Percentiles rank a stretch among this genome's conserved stretches.
These are phyloP conservation scores for Chondrosia reniformis DNA, from an alignment of 37 sponge, comb jelly and placozoan species.

Conservation along the genomic window DNA sequence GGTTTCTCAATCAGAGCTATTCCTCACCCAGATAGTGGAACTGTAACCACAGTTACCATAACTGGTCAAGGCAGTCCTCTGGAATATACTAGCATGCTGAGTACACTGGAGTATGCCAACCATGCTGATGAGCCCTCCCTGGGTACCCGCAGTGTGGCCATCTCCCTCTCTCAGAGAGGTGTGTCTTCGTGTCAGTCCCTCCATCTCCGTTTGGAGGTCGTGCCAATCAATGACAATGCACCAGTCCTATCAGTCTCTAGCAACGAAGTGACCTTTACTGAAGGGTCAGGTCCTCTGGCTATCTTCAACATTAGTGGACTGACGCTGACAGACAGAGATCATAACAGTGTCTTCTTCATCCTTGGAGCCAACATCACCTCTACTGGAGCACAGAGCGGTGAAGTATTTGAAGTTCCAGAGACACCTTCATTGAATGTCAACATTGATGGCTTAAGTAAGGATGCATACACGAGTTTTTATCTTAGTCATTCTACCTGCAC, in stretches of 20 bases:
- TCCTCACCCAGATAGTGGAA: background rate
- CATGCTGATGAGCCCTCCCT: constrained; percentile 24
- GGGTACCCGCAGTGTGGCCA: constrained; percentile 30
- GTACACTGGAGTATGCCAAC: constrained; percentile 31
- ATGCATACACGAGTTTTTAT: background rate
- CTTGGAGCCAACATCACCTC: constrained; percentile 27
- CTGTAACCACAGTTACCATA: background rate
- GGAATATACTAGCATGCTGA: constrained; percentile 16
- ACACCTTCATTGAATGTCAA: background rate
- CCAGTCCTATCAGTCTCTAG: constrained; percentile 31
- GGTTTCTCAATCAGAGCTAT: background rate
- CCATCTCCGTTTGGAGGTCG: constrained; percentile 10
- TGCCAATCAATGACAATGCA: constrained; percentile 44
- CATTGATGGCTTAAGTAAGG: too few species aligned
- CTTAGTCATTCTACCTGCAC: background rate
- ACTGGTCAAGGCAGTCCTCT: background rate
- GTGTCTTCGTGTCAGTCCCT: background rate
- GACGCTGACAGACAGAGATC: constrained; percentile 34
- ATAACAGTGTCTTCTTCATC: constrained; percentile 26
- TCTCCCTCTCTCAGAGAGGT: constrained; percentile 13
- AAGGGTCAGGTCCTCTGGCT: constrained; percentile 11
- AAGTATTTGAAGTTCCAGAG: too few species aligned
- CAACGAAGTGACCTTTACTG: constrained; percentile 15
- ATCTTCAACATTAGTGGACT: constrained; percentile 11
- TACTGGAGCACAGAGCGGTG: background rate